A percentile compares a stretch with the other conserved stretches of the same genome.
These are phyloP conservation scores for Colletes latitarsis DNA, from an alignment of 1,140 invertebrate species.

Conservation along the genomic window DNA sequence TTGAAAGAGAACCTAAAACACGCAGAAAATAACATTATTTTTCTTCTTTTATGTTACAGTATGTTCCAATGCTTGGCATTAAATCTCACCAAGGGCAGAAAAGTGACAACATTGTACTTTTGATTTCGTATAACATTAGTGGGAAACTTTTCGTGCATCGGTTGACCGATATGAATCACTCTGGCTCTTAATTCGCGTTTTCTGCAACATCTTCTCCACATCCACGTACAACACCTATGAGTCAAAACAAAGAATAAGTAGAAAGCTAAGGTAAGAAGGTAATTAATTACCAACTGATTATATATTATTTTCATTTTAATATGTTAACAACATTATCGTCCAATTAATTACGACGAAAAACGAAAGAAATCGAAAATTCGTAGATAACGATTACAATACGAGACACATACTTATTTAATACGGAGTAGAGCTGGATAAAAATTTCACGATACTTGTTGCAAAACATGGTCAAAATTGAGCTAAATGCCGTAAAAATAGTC, in stretches of 20 bases:
- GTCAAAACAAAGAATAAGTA: neutral
- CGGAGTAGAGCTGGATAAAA: neutral
- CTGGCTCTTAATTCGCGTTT: conserved; percentile 85
- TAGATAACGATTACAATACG: neutral
- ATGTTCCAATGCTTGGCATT: conserved; percentile 30
- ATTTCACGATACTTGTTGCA: neutral
- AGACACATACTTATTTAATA: neutral
- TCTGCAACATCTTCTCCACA: conserved; percentile 86
- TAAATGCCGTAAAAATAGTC: neutral
- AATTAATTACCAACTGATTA: neutral
- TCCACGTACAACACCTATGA: conserved; percentile 81
- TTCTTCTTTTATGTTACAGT: neutral
- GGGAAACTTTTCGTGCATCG: conserved; percentile 90
- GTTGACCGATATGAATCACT: conserved; percentile 85
- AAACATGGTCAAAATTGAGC: neutral
- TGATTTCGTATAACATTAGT: conserved; percentile 99
- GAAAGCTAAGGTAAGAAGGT: neutral
- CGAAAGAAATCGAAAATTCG: neutral
- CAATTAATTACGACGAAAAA: neutral
- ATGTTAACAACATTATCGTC: neutral
- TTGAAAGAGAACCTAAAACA: conserved; percentile 93
- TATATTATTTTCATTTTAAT: neutral
- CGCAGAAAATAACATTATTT: conserved; percentile 33
- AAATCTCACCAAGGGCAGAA: conserved; percentile 93
- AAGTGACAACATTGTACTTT: conserved; percentile 99